These are phyloP conservation scores for Calephelis perditalis DNA, from an alignment of 2,888 invertebrate species.

Conservation along the genomic window DNA sequence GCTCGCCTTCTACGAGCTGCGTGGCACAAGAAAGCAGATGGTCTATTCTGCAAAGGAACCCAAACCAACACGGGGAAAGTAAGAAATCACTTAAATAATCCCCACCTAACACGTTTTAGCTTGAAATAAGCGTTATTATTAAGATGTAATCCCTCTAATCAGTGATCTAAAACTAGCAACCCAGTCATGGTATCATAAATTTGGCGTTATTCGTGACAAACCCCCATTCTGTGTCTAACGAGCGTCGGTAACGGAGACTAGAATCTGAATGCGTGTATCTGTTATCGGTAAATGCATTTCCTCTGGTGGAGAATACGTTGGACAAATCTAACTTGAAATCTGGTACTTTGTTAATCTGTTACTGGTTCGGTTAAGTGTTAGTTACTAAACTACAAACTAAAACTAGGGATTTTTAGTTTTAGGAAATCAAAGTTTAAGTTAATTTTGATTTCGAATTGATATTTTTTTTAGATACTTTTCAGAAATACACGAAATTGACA, in stretches of 20 bases:
- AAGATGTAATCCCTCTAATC: conserved; percentile 20
- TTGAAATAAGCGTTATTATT: conserved; percentile 6
- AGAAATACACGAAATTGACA: too few species aligned
- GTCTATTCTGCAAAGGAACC: too few species aligned
- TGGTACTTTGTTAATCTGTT: conserved; percentile 22
- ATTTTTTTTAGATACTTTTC: too few species aligned
- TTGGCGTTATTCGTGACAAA: conserved; percentile 49
- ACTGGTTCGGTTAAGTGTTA: conserved; percentile 2
- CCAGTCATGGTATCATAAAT: conserved; percentile 42
- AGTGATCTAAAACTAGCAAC: conserved; percentile 26
- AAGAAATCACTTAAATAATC: too few species aligned
- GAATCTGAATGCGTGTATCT: conserved; percentile 35
- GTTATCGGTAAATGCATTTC: conserved; percentile 34
- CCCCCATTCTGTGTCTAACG: conserved; percentile 44
- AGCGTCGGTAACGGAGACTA: conserved; percentile 35
- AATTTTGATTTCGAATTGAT: too few species aligned
- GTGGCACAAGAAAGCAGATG: too few species aligned
- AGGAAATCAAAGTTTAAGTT: neutral
- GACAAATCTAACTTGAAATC: conserved; percentile 8
- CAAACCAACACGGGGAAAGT: too few species aligned
- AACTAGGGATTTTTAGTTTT: neutral
- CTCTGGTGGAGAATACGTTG: conserved; percentile 18
- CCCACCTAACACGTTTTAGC: too few species aligned
- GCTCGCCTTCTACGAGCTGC: too few species aligned
- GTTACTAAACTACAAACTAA: neutral